Conservation (phyloP, 2,797 vertebrate species). For the Cheracebus regulus region DNA sequence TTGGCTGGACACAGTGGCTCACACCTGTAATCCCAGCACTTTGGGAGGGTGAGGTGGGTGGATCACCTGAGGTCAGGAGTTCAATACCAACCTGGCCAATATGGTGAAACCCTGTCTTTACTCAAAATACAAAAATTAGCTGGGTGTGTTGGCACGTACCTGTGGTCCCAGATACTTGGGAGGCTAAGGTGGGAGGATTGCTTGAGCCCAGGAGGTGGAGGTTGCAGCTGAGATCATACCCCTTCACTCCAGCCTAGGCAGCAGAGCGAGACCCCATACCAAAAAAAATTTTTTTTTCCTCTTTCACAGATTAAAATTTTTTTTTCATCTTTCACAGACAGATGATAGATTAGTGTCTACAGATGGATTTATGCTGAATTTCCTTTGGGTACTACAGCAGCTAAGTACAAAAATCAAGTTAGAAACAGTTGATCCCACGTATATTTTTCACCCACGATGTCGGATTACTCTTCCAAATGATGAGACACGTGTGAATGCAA, state of each 20-base stretch:
- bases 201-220: not conserved
- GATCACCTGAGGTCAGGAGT: no score
- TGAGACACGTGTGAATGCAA: constrained; percentile 96
- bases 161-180: not conserved
- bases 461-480: constrained; percentile 92
- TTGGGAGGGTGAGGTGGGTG: not conserved
- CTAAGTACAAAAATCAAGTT: constrained; percentile 98
- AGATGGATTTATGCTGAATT: constrained; percentile 99
- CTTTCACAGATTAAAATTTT: constrained; percentile 86
- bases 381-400: constrained; percentile 98
- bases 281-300: not conserved
- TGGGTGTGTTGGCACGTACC: no score
- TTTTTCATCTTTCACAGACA: constrained; percentile 85
- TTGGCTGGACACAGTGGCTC: not conserved
- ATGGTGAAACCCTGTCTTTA: no score
- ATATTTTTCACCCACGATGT: constrained; percentile 97
- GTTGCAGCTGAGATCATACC: not conserved
- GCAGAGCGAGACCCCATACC: not conserved
- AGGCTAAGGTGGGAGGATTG: not conserved
- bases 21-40: not conserved
- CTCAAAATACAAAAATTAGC: no score
- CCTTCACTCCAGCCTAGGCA: not conserved
- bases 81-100: no score
- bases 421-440: constrained; percentile 97
- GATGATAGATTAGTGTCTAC: constrained; percentile 98